Evolutionary conservation across 2,888 invertebrate species (phyloP).

Genomic region (Synanthedon myopaeformis): DNA sequence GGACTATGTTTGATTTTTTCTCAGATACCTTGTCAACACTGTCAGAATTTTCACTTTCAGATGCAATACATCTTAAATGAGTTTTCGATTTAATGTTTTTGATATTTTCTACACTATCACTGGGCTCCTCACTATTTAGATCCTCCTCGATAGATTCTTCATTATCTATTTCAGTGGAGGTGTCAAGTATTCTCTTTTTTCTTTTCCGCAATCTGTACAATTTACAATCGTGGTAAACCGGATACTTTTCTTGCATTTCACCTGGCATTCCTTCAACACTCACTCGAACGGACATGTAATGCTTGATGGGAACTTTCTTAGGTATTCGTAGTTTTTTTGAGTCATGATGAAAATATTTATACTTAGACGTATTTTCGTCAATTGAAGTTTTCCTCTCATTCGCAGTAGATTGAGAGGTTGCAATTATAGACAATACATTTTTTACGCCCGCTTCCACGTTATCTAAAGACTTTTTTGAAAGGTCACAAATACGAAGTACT

Average conservation of each 20-base stretch:
- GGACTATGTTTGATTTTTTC: not conserved
- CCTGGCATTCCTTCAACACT: constrained; percentile 27
- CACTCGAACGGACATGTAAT: constrained; percentile 48
- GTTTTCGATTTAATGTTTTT: too few relatives aligned
- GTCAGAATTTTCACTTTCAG: not conserved
- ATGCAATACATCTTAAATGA: not conserved
- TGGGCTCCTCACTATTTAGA: too few relatives aligned
- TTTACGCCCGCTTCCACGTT: constrained; percentile 53
- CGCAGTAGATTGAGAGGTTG: constrained; percentile 21
- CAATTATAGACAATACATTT: constrained; percentile 33
- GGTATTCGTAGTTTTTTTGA: constrained; percentile 37
- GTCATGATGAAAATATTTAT: constrained; percentile 31
- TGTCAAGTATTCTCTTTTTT: not conserved
- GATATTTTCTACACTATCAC: too few relatives aligned
- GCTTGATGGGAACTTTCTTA: constrained; percentile 37
- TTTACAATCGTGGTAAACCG: constrained; percentile 47
- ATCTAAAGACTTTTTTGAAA: constrained; percentile 57
- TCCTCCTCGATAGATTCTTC: too few relatives aligned
- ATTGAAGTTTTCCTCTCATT: constrained; percentile 18
- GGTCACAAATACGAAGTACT: constrained; percentile 53
- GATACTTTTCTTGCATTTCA: constrained; percentile 38
- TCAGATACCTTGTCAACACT: not conserved
- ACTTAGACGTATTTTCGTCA: constrained; percentile 10
- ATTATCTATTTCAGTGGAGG: not conserved
- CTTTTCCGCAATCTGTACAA: constrained; percentile 27